Base-by-base conservation (phyloP, 1,140 invertebrate species). In the Drosophila mauritiana region DNA sequence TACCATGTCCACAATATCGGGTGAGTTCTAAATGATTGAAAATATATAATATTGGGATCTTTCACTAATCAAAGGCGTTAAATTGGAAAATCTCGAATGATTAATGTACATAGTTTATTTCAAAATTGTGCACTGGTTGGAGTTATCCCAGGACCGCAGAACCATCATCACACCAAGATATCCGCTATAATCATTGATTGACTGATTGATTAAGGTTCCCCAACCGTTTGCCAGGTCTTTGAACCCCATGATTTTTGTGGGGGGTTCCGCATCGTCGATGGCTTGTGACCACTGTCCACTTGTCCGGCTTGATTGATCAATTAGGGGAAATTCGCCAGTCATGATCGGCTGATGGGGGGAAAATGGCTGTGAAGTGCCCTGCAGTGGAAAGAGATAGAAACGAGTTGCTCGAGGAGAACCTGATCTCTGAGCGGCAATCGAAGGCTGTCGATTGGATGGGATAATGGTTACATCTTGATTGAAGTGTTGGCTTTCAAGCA, bases 1-100 rank as follows among this genome's bases (percentile, higher is more conserved):
- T 56, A 92, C 91, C 36, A 92, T 92, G 91, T 92, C 92, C 49
- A 92, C 91, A 42, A 92, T 92, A 72, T 92, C 92, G 53, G 92
- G 92, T 92, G 42, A 70, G 88, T 22, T 1, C 1, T 31, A 8
- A 36, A 39, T 25, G 1, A 4, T 4, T 22, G 0, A 1, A 7
- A 3, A 7, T 20, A 12, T 37, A 27, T 39, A 17, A 17, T 17
- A 17, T 17, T 17, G 17, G 17, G 17, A 17, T 22, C 20, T 22
- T 22, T 3, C 20, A 22, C 20, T 10, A 11, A 37, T 37, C 25
- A 27, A 27, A 6, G 25, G 5, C 4, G 25, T 6, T 27, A 27
- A 6, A 27, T 5, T 5, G 5, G 25, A 5, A 27, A 6, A 27
- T 6, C 25, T 27, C 25, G 6, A 27, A 27, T 27, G 25, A 22